These are phyloP conservation scores for Clarias magur DNA, from an alignment of 2,113 vertebrate species.

Conservation along the genomic window DNA sequence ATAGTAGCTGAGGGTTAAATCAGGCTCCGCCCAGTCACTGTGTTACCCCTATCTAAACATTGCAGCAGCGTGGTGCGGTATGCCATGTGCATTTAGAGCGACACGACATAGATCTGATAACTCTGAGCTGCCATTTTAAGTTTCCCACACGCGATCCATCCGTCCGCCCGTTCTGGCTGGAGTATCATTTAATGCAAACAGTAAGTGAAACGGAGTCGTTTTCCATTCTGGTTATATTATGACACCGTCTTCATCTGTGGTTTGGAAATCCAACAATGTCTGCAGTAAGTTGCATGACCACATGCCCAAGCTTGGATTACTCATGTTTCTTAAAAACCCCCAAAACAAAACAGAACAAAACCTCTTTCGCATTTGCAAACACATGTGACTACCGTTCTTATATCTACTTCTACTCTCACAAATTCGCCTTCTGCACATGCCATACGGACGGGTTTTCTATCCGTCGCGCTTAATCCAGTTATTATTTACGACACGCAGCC, in stretches of 20 bases:
- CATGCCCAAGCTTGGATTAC: neutral
- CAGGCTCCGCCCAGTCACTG: slow-evolving; percentile 3
- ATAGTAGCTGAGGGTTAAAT: slow-evolving; percentile 13
- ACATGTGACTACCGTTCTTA: neutral
- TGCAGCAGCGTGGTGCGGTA: neutral
- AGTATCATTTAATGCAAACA: neutral
- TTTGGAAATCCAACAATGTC: neutral
- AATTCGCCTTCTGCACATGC: neutral
- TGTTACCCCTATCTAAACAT: slow-evolving; percentile 20
- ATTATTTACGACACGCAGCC: neutral
- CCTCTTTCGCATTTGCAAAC: neutral
- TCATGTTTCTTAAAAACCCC: neutral
- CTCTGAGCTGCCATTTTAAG: neutral
- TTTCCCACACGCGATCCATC: neutral
- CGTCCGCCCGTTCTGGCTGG: neutral
- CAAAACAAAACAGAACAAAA: neutral
- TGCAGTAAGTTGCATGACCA: neutral
- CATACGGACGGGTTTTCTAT: neutral
- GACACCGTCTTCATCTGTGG: neutral
- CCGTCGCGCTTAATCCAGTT: neutral
- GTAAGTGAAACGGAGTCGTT: neutral
- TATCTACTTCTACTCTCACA: neutral
- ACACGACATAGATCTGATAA: neutral
- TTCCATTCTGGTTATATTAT: neutral
- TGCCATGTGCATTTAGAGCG: neutral